phyloP scores from a whole-genome alignment of 2,113 vertebrate species.

The Entelurus aequoreus region DNA sequence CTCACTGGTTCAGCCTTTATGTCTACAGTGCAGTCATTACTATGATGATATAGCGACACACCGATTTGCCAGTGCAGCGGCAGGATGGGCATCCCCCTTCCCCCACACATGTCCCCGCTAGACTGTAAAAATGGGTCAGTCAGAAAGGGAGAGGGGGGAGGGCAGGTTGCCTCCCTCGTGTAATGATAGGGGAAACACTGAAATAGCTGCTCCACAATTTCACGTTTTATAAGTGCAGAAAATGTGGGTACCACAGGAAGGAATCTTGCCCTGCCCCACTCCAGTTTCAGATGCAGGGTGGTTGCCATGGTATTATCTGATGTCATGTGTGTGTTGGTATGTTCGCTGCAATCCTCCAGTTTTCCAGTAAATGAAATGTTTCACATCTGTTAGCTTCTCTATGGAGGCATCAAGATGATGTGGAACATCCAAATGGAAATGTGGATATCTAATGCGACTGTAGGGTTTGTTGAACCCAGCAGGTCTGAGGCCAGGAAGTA shows the following conservation, averaged over 20 bases:
- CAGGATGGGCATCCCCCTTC: constrained; percentile 9
- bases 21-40: background rate
- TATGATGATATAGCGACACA: background rate
- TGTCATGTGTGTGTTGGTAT: constrained; percentile 1
- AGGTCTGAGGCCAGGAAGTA: constrained; percentile 6
- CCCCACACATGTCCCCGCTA: constrained; percentile 32
- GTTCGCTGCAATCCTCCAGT: constrained; percentile 1
- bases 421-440: background rate
- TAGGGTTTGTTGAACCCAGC: constrained; percentile 14
- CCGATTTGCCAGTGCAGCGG: constrained; percentile 6
- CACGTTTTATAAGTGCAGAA: background rate
- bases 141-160: constrained; percentile 15
- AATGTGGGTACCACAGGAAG: background rate
- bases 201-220: background rate
- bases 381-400: background rate
- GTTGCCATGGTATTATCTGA: constrained; percentile 37
- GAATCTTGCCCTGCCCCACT: constrained; percentile 10
- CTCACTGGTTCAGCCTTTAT: background rate
- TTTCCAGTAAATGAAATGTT: background rate
- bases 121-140: constrained; percentile 66
- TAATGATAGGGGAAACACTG: too few relatives aligned
- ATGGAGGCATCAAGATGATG: background rate
- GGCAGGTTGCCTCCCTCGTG: background rate
- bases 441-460: constrained; percentile 14
- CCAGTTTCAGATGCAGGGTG: constrained; percentile 8